Conservation (phyloP, 2,113 vertebrate genomes). For the Phalacrocorax aristotelis region DNA sequence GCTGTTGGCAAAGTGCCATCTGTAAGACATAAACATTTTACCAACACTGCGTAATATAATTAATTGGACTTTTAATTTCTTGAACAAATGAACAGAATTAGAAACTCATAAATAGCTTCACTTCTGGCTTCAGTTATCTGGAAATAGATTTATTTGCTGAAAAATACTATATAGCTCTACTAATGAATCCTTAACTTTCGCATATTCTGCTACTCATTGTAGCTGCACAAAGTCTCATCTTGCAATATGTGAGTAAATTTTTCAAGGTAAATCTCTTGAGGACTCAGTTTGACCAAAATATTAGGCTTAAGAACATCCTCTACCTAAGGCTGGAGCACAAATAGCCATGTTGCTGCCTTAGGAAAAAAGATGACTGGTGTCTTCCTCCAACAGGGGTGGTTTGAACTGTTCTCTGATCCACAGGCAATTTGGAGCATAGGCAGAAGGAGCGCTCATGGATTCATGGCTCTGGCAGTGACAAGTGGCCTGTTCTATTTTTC, state of each 20-base stretch:
- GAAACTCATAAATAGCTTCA: background rate
- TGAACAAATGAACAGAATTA: background rate
- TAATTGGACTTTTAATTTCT: background rate
- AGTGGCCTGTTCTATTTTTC: background rate
- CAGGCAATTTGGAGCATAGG: background rate
- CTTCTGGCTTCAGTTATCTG: background rate
- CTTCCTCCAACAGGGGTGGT: background rate
- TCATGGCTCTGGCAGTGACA: background rate
- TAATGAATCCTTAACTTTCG: background rate
- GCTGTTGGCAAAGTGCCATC: background rate
- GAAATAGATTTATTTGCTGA: background rate
- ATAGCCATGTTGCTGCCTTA: background rate
- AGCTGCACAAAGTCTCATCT: background rate
- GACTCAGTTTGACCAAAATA: background rate
- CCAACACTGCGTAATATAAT: background rate
- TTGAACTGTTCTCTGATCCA: background rate
- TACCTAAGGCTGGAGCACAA: background rate
- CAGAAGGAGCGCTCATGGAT: background rate
- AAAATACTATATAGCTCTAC: background rate
- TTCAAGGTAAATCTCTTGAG: background rate
- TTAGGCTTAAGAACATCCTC: background rate
- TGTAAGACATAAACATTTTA: background rate
- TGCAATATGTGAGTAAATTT: background rate
- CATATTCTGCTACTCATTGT: background rate
- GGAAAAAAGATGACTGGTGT: background rate